A percentile compares a stretch with the other conserved stretches of the same genome.
Conservation (phyloP, 2,888 invertebrate species). For the Cheilosia soror region DNA sequence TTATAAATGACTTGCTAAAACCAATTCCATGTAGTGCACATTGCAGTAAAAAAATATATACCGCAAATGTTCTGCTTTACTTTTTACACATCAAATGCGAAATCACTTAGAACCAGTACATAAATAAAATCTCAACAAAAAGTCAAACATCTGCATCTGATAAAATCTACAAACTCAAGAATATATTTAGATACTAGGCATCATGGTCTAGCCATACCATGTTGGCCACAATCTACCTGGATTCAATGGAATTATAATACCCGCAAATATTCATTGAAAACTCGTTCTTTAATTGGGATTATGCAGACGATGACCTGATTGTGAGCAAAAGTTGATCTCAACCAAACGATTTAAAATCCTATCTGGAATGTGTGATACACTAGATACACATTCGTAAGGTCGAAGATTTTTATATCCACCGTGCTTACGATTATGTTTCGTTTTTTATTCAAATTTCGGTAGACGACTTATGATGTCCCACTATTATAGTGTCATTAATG, state of each 20-base stretch:
- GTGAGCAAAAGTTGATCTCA: slow-evolving; percentile 2
- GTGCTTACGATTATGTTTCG: background rate
- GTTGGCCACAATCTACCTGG: background rate
- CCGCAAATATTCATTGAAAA: slow-evolving; percentile 1
- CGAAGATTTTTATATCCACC: background rate
- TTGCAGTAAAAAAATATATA: too few relatives aligned
- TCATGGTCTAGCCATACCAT: background rate
- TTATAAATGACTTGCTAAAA: background rate
- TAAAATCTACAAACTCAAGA: background rate
- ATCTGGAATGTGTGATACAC: background rate
- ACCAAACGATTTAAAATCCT: background rate
- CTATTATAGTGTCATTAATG: background rate
- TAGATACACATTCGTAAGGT: background rate
- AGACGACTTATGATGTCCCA: background rate
- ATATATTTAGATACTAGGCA: background rate
- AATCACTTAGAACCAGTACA: background rate
- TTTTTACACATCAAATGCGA: background rate
- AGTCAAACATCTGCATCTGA: background rate
- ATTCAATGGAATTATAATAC: background rate
- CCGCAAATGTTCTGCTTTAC: slow-evolving; percentile 1
- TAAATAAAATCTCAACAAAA: background rate
- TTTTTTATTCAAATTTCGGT: background rate
- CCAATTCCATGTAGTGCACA: background rate
- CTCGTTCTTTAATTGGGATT: slow-evolving; percentile 40
- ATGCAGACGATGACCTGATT: slow-evolving; percentile 27